Evolutionary conservation across 2,113 vertebrate genomes (phyloP), one percentile per base, ranked within the genome.

Genomic region (Eclectus roratus): DNA sequence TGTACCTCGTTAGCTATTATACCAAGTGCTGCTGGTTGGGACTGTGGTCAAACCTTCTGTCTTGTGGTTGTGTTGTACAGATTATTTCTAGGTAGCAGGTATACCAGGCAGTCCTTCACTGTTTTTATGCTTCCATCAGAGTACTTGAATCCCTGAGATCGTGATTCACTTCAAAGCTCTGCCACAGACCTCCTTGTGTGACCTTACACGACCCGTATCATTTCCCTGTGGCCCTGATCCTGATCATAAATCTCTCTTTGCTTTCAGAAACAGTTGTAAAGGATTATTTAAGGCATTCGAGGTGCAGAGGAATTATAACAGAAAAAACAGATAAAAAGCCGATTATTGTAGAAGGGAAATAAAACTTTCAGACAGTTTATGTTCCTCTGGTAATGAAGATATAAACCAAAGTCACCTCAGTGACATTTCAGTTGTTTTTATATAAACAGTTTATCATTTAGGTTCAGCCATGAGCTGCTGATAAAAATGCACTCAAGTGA

Each of bases 371-470:
- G 74, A 33, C 37, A 28, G 27, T 5, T 91, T 90, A 53, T 0
- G 0, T 66, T 90, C 27, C 50, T 88, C 60, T 91, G 19, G 35
- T 89, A 93, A 91, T 88, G 79, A 90, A 91, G 64, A 88, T 74
- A 80, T 66, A 94, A 92, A 94, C 63, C 19, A 80, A 91, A 95
- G 68, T 69, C 17, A 66, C 15, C 66, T 44, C 66, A 53, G 27
- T 58, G 71, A 83, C 39, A 50, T 7, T 88, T 63, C n/a, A 83
- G 66, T 88, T 85, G 49, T 88, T 90, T 89, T 83, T 85, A 69
- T 81, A 49, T 29, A 72, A 91, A 88, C 27, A 52, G 60, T 79
- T 76, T 91, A 37, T 25, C 70, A 56, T 65, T 69, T 73, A 61
- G 3, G 18, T 73, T 94, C 35, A 80, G 18, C 44, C 52, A 79